Base-by-base conservation (phyloP, 35 echinoderm and acorn worm genomes). In the Apostichopus japonicus region DNA sequence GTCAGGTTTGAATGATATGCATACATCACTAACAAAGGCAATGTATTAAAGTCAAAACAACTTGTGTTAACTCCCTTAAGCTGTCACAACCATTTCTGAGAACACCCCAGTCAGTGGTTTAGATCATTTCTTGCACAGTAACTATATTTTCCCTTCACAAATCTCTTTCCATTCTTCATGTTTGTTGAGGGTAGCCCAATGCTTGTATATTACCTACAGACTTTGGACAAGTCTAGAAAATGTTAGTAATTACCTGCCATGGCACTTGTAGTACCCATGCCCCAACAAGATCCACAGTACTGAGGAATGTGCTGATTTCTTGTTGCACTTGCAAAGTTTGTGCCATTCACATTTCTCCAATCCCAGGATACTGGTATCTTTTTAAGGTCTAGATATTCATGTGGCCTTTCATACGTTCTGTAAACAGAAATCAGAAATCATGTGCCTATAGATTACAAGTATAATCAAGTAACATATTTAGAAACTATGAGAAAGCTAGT, bases 271-370 rank as follows among this genome's bases (percentile, higher is more conserved):
- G 94, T 91, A 23, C 97, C 97, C 94, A 96, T 96, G 21, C 90
- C 94, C 97, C 97, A 98, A 75, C 97, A 98, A 24, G 94, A 96
- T 59, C 95, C 97, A 92, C 97, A 99, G 70, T 96, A 99, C 25
- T 96, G 93, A 33, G 97, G 97, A 19, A 99, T 99, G 75, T 99
- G 97, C 65, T 99, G 97, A 79, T 99, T 99, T 51, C 97, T 81
- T 4, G 97, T 99, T 25, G 95, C 92, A 76, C 95, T 99, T 8
- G 84, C 93, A 78, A 95, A 99, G 76, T 96, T 99, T 54, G 93
- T 94, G 9, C 95, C 95, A 79, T 92, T 95, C 53, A 96, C 83
- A 80, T 99, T 96, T 6, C 97, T 75, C 97, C 97, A 99, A 65
- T 99, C 97, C 87, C 79, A 99, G 0, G 52, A 3, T 5, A 2